Evolutionary conservation across 2,113 vertebrate genomes (phyloP), one percentile per base, ranked within the genome.

Genomic region (Platysteira castanea): DNA sequence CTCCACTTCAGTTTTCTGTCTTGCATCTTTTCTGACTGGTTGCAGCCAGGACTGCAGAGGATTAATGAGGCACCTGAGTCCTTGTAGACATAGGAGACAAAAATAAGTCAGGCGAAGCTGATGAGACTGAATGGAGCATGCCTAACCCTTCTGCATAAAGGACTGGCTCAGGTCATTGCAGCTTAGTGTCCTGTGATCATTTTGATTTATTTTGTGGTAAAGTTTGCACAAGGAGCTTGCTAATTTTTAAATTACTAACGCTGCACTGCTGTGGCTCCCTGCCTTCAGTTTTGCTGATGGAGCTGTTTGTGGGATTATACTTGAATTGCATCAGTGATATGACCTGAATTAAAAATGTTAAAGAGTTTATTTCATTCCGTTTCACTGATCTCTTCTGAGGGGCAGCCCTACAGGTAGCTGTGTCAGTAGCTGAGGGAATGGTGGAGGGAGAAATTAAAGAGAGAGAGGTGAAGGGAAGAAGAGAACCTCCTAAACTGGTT

Each of bases 401-500:
- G n/a, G 21, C 19, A 74, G 23, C 46, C 30, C 21, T 92, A 22
- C 63, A 86, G 28, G 50, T 42, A 81, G 41, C 41, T 93, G 14
- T 41, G 33, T 92, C 13, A 52, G 67, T 75, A 92, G 59, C 39
- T 90, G 42, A 84, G 76, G 70, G 74, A 75, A 49, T 82, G 77
- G 84, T 85, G 21, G 30, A 81, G 18, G 31, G 30, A 78, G 42
- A 57, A 37, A 67, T 70, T 89, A 84, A 6, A 59, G 61, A 83
- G 49, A 35, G 42, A 33, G 78, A 54, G 61, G 56, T 67, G 31
- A n/a, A 87, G 31, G 65, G 57, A 84, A 59, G 74, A 91, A 35
- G 46, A 93, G 59, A 95, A 93, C 89, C 63, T 93, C 86, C 83
- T 81, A 41, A 89, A 96, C 96, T 93, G 68, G 93, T 96, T 97